Evolutionary conservation across 2,113 vertebrate species (phyloP), one percentile per base, ranked within the genome.

Genomic region (Cebidichthys violaceus): DNA sequence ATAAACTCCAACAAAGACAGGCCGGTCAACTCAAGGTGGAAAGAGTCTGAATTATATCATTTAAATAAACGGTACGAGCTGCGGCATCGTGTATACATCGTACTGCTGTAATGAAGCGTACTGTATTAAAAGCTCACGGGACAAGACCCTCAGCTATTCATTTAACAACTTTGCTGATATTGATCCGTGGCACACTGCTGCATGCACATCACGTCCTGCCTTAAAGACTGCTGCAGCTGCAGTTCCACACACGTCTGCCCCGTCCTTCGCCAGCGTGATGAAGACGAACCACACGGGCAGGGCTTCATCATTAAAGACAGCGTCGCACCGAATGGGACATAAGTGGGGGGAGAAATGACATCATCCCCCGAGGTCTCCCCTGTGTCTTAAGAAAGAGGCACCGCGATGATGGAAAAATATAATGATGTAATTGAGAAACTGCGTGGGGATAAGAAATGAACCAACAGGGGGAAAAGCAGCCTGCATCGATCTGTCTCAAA

Each of bases 221-320:
- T 31, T 47, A 27, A 62, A 65, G 79, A 59, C 27, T 64, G 74
- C 86, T 88, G 88, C 86, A 86, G 83, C 75, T 68, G 52, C 35
- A 72, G 72, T 45, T 67, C 68, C n/a, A n/a, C n/a, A 27, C 57
- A 65, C 69, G 20, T 55, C 72, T 74, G 71, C 27, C 72, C 69
- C 60, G 85, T 81, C 90, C 91, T 89, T 90, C 86, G 88, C 78
- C 77, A 14, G 6, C 31, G n/a, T 24, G 72, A 77, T 59, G n/a
- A 45, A 69, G 54, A 78, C 13, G 27, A 84, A 65, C 45, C 66
- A 50, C 62, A 14, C n/a, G 43, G 81, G 33, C 71, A 75, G 18
- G 24, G 41, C 77, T 62, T 71, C 60, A 74, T 81, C 74, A 70
- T 82, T 61, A 67, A 41, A 82, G 45, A 14, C 59, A 71, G 55